Percentiles rank a stretch among this genome's conserved stretches.
Conservation (phyloP, 2,888 invertebrate species). For the Drosophila ochracea region DNA sequence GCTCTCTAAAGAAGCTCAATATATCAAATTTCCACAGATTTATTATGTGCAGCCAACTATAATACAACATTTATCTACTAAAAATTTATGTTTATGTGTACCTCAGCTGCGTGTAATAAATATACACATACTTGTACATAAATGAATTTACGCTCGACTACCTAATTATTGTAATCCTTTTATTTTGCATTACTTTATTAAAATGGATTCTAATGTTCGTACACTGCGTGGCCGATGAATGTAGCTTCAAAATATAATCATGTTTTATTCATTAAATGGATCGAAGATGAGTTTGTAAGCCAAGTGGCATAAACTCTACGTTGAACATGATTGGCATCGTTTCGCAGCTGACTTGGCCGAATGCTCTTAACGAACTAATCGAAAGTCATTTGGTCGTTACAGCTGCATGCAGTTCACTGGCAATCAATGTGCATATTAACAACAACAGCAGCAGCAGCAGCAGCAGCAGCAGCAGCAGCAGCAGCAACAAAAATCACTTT, state of each 20-base stretch:
- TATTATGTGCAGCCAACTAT: slow-evolving; percentile 48
- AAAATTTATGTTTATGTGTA: slow-evolving; percentile 1
- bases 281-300: neutral
- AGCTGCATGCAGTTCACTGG: slow-evolving; percentile 64
- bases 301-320: slow-evolving; percentile 2
- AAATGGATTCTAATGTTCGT: slow-evolving; percentile 19
- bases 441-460: slow-evolving; percentile 14
- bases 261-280: neutral
- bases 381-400: slow-evolving; percentile 57
- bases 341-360: slow-evolving; percentile 51
- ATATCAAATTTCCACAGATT: slow-evolving; percentile 70
- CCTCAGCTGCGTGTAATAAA: slow-evolving; percentile 3
- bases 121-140: neutral
- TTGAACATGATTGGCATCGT: slow-evolving; percentile 47
- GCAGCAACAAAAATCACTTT: slow-evolving; percentile 12
- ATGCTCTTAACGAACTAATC: slow-evolving; percentile 59
- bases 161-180: slow-evolving; percentile 49
- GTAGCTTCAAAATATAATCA: slow-evolving; percentile 3
- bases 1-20: slow-evolving; percentile 72
- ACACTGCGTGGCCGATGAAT: slow-evolving; percentile 1
- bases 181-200: slow-evolving; percentile 18
- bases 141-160: slow-evolving; percentile 50
- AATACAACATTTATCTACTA: slow-evolving; percentile 20
- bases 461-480: slow-evolving; percentile 3
- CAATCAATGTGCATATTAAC: slow-evolving; percentile 26